phyloP scores from a whole-genome alignment of 1,140 invertebrate species.

The Heliothis virescens region DNA sequence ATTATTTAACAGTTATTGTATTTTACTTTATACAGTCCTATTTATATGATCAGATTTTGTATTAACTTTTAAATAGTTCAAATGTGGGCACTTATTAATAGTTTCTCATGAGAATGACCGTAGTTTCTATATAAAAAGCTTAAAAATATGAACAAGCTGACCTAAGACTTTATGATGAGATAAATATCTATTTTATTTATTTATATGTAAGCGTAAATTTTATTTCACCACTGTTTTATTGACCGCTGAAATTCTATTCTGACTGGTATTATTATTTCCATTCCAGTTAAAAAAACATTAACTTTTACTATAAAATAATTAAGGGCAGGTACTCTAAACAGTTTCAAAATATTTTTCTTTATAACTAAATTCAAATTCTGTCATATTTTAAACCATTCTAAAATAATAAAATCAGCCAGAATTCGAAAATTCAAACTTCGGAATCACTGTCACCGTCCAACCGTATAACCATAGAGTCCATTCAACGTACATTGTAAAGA shows the following conservation, averaged over 20 bases:
- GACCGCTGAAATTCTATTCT: background rate
- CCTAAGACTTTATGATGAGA: constrained; percentile 58
- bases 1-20: constrained; percentile 1
- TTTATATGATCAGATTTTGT: background rate
- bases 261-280: constrained; percentile 1
- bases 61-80: background rate
- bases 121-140: constrained; percentile 43
- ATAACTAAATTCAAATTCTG: too few species aligned
- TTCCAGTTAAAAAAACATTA: too few species aligned
- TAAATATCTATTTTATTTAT: constrained; percentile 21
- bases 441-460: constrained; percentile 34
- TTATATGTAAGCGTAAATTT: constrained; percentile 38
- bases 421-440: constrained; percentile 12
- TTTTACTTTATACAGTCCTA: constrained; percentile 6
- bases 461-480: constrained; percentile 35
- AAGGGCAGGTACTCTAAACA: too few species aligned
- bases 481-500: constrained; percentile 85
- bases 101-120: constrained; percentile 51
- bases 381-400: background rate
- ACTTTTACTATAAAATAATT: too few species aligned
- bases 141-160: constrained; percentile 54
- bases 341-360: too few species aligned
- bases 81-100: constrained; percentile 34
- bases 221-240: constrained; percentile 46
- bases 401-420: constrained; percentile 18